A percentile compares a stretch with the other conserved stretches of the same genome.
Conservation (phyloP, 2,797 vertebrate species). For the Cynodonichthys magdalenae region DNA sequence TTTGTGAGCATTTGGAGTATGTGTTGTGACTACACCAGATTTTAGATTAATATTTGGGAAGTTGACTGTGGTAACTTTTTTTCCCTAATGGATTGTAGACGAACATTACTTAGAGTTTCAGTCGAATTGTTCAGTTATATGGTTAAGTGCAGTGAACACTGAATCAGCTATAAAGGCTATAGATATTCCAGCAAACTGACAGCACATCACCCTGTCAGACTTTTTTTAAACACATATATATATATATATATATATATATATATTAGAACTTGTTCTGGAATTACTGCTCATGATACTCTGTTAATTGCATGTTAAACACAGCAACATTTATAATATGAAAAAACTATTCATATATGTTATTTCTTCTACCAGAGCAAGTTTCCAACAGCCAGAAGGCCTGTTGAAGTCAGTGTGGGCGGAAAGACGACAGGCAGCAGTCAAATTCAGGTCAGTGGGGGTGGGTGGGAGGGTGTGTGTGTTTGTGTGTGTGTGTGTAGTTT, state of each 20-base stretch:
- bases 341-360: constrained; percentile 25
- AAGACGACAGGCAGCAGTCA: constrained; percentile 60
- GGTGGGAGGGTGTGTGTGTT: constrained; percentile 15
- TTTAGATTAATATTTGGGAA: no score
- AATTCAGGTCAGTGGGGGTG: constrained; percentile 70
- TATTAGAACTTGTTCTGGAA: not conserved
- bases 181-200: not conserved
- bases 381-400: constrained; percentile 32
- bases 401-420: constrained; percentile 49
- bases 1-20: no score
- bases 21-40: no score
- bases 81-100: no score
- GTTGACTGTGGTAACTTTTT: no score
- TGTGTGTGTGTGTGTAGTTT: constrained; percentile 6
- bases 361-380: constrained; percentile 27
- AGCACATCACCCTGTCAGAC: not conserved
- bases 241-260: no score
- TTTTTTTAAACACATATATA: no score
- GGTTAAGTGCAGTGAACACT: no score
- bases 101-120: no score
- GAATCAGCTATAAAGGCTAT: no score
- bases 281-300: not conserved
- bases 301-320: not conserved
- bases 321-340: not conserved
- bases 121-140: no score